Base-by-base conservation (phyloP, 2,113 vertebrate genomes). In the Antennarius striatus region DNA sequence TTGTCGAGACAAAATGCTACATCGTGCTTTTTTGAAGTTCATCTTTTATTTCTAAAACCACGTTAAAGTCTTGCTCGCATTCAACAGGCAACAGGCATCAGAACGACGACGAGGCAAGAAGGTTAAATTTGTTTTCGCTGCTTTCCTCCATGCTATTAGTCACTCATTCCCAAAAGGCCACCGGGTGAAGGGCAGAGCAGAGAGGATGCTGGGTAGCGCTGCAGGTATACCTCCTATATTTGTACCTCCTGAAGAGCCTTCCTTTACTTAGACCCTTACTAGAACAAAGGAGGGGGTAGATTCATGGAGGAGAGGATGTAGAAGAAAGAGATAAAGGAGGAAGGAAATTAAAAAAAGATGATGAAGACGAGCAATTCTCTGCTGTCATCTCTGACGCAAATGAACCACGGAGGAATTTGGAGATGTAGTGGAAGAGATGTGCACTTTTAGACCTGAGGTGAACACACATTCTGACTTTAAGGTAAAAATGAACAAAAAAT, bases 231-330 rank as follows among this genome's bases (percentile, higher is more conserved):
- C 96, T 98, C 95, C 96, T 97, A 95, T 93, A 92, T 93, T 92
- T 98, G 94, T 95, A 93, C 91, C 91, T 95, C 95, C 95, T 94
- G 96, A 97, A 96, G 96, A 97, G 91, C 93, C 95, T 96, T 93
- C 95, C 94, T 95, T 94, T 94, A 95, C 91, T 96, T 93, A 91
- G 95, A 93, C 94, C 91, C 94, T 97, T 93, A 96, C 96, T 97
- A 94, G 93, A 86, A 74, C 28, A 89, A 93, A 92, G 88, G 92
- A 93, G 90, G 93, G 93, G 92, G 92, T 2, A 94, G 79, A 94
- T 6, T 56, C 32, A 68, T 36, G 63, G 72, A 68, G 56, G 69
- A 62, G 48, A 16, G 47, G 60, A 60, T 17, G 49, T 46, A 61
- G 58, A 70, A 61, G 93, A 91, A 84, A 64, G 90, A 94, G 50